Conservation (phyloP, 2,797 vertebrate species). For the Ciconia nigra region DNA sequence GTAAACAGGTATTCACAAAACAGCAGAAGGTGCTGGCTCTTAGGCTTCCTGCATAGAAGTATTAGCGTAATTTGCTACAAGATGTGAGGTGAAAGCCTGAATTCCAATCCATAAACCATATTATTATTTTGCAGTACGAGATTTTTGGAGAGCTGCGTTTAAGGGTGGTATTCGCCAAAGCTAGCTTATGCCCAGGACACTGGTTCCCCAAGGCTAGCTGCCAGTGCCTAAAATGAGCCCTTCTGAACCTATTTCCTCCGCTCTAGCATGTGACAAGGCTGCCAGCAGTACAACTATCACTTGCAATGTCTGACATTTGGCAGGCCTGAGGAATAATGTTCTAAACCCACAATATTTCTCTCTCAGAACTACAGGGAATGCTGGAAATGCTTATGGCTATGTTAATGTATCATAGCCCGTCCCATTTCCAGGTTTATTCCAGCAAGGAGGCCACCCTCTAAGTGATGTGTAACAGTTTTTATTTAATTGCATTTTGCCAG, state of each 20-base stretch:
- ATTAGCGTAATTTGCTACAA: background rate
- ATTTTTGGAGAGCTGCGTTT: background rate
- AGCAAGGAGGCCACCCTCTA: background rate
- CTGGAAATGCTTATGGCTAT: background rate
- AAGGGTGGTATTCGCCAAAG: background rate
- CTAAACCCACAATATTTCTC: background rate
- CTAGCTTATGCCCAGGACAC: background rate
- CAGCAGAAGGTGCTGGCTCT: background rate
- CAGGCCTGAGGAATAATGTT: background rate
- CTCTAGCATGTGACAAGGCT: background rate
- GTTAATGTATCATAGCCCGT: background rate
- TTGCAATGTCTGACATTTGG: background rate
- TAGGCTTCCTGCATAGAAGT: background rate
- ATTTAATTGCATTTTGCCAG: background rate
- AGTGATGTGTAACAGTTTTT: background rate
- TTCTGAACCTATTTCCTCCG: constrained; percentile 11
- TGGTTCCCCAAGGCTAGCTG: background rate
- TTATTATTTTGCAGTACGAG: background rate
- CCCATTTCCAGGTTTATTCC: background rate
- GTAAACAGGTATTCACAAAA: background rate
- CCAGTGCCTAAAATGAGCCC: background rate
- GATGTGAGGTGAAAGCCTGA: background rate
- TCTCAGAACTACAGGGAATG: background rate
- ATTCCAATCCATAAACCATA: background rate
- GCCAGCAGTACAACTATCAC: background rate